These are phyloP conservation scores for Chromobotia macracanthus DNA, from an alignment of 2,797 vertebrate species.

Conservation along the genomic window DNA sequence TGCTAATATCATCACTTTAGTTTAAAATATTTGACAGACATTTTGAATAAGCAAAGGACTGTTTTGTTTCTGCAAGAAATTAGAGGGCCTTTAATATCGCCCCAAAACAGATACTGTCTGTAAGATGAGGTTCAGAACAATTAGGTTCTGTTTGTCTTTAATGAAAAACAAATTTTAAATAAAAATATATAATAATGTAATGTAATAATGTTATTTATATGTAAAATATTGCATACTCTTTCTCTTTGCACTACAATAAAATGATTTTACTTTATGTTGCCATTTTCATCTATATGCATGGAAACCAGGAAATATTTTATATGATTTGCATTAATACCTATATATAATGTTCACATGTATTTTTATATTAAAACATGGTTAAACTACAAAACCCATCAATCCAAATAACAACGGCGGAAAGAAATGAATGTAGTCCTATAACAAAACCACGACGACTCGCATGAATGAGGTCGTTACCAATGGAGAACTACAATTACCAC, in stretches of 20 bases:
- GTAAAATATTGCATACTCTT: constrained; percentile 24
- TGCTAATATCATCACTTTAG: not conserved
- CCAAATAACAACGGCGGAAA: not conserved
- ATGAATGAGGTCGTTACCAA: not conserved
- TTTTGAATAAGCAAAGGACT: not conserved
- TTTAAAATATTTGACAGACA: not conserved
- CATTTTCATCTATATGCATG: not conserved
- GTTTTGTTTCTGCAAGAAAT: not conserved
- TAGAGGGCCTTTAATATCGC: not conserved
- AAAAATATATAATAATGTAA: constrained; percentile 3
- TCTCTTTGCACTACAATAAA: constrained; percentile 32
- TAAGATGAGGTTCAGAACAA: not conserved
- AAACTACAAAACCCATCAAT: constrained; percentile 14
- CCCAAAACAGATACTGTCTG: not conserved
- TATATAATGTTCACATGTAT: not conserved
- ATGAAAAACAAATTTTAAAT: constrained; percentile 21
- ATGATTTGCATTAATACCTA: not conserved
- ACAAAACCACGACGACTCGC: not conserved
- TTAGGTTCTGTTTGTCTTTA: constrained; percentile 1
- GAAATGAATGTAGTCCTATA: constrained; percentile 15
- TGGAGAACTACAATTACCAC: constrained; percentile 63
- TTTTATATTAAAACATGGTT: not conserved
- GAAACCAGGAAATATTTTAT: not conserved
- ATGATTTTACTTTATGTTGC: constrained; percentile 8
- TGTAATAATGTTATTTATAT: constrained; percentile 28